Conservation (phyloP, 2,113 vertebrate genomes). For the Nyctereutes procyonoides region DNA sequence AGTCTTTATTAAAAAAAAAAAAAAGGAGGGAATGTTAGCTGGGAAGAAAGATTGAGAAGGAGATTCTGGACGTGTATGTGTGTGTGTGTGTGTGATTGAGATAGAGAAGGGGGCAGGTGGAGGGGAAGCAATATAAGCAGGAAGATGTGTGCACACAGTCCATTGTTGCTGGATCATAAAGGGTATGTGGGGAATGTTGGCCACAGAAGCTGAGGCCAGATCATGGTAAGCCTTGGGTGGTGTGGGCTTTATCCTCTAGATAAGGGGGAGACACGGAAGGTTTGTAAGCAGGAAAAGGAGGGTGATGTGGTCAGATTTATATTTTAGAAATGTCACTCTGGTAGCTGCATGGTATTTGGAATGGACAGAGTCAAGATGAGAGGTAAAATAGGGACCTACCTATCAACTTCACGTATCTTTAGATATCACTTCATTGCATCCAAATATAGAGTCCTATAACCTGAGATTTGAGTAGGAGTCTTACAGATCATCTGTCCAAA, state of each 20-base stretch:
- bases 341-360: background rate
- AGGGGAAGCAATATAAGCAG: background rate
- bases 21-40: background rate
- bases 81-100: background rate
- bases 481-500: conserved; percentile 31
- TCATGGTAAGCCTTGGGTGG: background rate
- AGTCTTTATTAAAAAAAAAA: background rate
- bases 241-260: background rate
- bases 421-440: background rate
- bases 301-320: background rate
- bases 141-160: background rate
- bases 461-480: background rate
- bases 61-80: background rate
- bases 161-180: background rate
- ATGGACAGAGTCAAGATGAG: background rate
- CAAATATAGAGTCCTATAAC: background rate
- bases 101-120: background rate
- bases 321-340: background rate
- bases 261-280: background rate
- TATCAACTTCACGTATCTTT: background rate
- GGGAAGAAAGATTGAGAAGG: background rate
- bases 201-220: background rate
- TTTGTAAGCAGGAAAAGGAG: background rate
- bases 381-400: background rate
- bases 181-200: background rate